phyloP scores from a whole-genome alignment of 2,113 vertebrate species.

The Tyrannus savana region DNA sequence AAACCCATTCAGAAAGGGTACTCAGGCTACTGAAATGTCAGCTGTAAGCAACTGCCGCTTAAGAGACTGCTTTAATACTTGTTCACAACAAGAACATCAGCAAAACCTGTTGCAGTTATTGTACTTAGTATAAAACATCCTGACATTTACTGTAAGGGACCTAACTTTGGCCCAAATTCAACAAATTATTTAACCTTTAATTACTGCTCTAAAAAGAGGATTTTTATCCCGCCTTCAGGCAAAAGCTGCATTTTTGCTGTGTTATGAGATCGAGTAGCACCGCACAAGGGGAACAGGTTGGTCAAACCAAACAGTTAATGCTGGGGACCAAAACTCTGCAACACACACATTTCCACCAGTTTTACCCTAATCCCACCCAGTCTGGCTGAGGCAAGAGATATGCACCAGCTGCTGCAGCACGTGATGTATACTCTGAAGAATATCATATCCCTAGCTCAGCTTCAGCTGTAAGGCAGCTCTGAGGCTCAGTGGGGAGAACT shows the following conservation, averaged over 20 bases:
- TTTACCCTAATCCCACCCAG: background rate
- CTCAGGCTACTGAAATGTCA: background rate
- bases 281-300: rapidly evolving
- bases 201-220: background rate
- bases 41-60: background rate
- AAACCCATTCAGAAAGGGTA: background rate
- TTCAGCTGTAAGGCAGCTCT: background rate
- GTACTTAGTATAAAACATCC: rapidly evolving
- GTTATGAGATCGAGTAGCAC: background rate
- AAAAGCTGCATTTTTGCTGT: background rate
- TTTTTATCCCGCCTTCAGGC: background rate
- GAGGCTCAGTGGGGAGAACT: background rate
- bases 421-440: rapidly evolving
- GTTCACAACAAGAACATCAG: background rate
- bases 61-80: background rate
- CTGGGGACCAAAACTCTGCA: background rate
- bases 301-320: background rate
- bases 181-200: background rate
- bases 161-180: background rate
- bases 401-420: background rate
- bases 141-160: background rate
- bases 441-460: background rate
- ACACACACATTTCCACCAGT: background rate
- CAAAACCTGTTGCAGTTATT: background rate
- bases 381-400: background rate